Evolutionary conservation across 2,797 vertebrate genomes (phyloP).

Genomic region (Acanthurus lineatus): DNA sequence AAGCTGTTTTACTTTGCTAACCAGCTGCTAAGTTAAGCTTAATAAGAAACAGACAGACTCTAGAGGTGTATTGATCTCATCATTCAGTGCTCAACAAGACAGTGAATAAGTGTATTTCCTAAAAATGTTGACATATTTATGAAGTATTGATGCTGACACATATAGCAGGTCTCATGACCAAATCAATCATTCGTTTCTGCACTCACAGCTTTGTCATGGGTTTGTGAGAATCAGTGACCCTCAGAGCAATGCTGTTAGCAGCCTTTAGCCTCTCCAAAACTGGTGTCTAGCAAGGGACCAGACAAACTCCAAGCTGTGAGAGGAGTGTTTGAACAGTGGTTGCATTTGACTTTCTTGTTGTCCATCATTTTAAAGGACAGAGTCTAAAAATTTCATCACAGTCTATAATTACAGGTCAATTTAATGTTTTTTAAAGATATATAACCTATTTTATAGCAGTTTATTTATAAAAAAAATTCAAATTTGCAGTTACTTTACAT

Average conservation of each 20-base stretch:
- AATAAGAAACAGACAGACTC: background rate
- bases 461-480: too few species aligned
- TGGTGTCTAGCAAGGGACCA: background rate
- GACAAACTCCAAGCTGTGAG: background rate
- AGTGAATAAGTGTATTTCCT: background rate
- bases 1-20: background rate
- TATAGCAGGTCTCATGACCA: background rate
- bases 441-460: too few species aligned
- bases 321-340: background rate
- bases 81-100: background rate
- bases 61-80: background rate
- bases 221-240: slow-evolving; percentile 18
- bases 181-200: slow-evolving; percentile 14
- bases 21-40: background rate
- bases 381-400: too few species aligned
- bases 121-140: background rate
- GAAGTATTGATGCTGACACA: slow-evolving; percentile 12
- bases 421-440: too few species aligned
- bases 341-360: too few species aligned
- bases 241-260: background rate
- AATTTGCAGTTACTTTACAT: too few species aligned
- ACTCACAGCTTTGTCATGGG: background rate
- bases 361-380: too few species aligned
- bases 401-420: too few species aligned
- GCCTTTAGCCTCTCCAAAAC: background rate